These are phyloP conservation scores for Hedya salicella DNA, from an alignment of 2,888 invertebrate species.

Conservation along the genomic window DNA sequence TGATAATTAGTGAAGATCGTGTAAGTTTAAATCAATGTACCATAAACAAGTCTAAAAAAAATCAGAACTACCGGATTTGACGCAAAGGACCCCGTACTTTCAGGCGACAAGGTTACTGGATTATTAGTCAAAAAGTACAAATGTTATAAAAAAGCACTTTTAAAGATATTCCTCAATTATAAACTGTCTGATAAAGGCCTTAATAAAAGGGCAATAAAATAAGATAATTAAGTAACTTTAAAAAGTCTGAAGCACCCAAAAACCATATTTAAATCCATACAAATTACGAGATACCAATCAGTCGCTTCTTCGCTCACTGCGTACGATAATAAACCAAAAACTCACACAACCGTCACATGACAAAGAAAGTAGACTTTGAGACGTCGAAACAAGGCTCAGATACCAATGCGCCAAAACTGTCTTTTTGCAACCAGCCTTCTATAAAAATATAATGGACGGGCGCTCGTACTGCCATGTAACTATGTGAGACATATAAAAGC, in stretches of 20 bases:
- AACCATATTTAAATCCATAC: conserved; percentile 21
- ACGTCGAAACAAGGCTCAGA: conserved; percentile 45
- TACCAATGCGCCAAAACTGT: conserved; percentile 45
- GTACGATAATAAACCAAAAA: conserved; percentile 71
- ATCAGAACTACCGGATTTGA: too few species aligned
- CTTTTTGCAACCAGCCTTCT: conserved; percentile 79
- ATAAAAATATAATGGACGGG: conserved; percentile 82
- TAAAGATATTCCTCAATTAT: neutral
- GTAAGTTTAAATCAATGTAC: too few species aligned
- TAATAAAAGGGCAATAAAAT: neutral
- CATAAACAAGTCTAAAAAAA: too few species aligned
- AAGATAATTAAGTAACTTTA: neutral
- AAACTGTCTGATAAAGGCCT: neutral
- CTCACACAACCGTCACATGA: conserved; percentile 39
- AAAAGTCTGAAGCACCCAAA: conserved; percentile 4
- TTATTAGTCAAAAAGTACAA: too few species aligned
- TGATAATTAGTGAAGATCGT: too few species aligned
- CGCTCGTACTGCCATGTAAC: conserved; percentile 71
- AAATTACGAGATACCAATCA: conserved; percentile 48
- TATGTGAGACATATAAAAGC: conserved; percentile 81
- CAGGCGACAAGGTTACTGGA: too few species aligned
- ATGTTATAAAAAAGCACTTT: too few species aligned
- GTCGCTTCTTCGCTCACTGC: conserved; percentile 69
- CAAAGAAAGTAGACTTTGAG: conserved; percentile 50
- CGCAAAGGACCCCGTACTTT: too few species aligned